phyloP scores from a whole-genome alignment of 2,797 vertebrate species.

The Gastrophryne carolinensis region DNA sequence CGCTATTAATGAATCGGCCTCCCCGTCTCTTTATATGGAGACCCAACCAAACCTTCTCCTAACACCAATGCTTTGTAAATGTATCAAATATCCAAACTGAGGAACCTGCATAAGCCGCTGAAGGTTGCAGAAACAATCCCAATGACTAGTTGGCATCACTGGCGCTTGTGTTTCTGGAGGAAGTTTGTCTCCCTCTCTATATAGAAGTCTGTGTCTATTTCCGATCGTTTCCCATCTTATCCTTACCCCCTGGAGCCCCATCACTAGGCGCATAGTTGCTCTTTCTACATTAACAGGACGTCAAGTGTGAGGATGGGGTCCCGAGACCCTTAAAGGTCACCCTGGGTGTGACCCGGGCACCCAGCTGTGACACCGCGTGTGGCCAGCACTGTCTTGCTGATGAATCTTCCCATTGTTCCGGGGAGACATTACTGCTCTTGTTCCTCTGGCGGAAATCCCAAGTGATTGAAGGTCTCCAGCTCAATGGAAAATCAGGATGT shows the following conservation, averaged over 20 bases:
- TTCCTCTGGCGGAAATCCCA: constrained; percentile 34
- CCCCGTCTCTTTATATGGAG: too few species aligned
- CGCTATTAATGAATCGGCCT: too few species aligned
- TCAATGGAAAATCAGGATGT: too few species aligned
- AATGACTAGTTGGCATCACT: too few species aligned
- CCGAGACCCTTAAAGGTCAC: constrained; percentile 14
- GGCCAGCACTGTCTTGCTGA: not conserved
- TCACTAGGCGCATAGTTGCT: not conserved
- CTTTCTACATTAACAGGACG: constrained; percentile 3
- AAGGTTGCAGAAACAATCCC: too few species aligned
- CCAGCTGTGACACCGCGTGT: constrained; percentile 9
- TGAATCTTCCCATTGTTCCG: constrained; percentile 3
- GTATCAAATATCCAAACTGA: too few species aligned
- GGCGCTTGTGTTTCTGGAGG: too few species aligned
- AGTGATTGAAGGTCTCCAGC: too few species aligned
- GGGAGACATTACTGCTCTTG: constrained; percentile 15
- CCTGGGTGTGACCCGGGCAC: not conserved
- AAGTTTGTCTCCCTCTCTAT: not conserved
- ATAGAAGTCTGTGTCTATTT: not conserved
- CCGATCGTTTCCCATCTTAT: not conserved
- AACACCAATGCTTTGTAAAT: too few species aligned
- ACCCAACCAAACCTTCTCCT: too few species aligned
- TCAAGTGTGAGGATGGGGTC: not conserved
- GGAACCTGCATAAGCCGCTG: too few species aligned
- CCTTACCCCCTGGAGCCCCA: not conserved